A percentile compares a stretch with the other conserved stretches of the same genome.
Conservation (phyloP, 2,888 invertebrate genomes). For the Gibbula magus region DNA sequence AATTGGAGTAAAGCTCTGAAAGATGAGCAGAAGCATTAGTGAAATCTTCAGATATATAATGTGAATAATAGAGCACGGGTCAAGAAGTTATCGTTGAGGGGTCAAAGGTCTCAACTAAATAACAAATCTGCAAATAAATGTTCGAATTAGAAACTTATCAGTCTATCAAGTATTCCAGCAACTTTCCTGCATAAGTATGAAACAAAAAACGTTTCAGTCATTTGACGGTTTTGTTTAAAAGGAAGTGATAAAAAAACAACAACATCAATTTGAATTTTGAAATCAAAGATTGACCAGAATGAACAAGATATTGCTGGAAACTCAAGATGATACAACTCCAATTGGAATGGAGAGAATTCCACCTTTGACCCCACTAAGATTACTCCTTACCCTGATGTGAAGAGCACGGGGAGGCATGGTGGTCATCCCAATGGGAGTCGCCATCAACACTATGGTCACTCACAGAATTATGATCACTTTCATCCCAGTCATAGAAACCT, state of each 20-base stretch:
- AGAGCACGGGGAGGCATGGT: conserved; percentile 19
- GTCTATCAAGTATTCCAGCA: too few relatives aligned
- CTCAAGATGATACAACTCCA: conserved; percentile 19
- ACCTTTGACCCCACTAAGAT: conserved; percentile 33
- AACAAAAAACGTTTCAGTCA: too few relatives aligned
- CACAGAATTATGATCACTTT: conserved; percentile 31
- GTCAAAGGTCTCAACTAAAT: conserved; percentile 15
- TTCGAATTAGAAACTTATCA: neutral
- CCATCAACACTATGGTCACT: conserved; percentile 28
- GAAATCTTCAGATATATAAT: neutral
- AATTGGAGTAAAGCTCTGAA: conserved; percentile 44
- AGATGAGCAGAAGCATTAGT: conserved; percentile 19
- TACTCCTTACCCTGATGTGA: conserved; percentile 45
- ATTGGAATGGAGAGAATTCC: conserved; percentile 29
- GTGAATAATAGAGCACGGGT: neutral
- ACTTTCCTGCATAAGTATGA: too few relatives aligned
- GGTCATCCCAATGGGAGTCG: conserved; percentile 32
- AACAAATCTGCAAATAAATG: neutral
- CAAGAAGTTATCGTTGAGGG: conserved; percentile 21
- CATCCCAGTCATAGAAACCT: conserved; percentile 37
- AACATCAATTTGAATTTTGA: neutral
- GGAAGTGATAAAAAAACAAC: neutral
- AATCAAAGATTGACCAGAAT: too few relatives aligned
- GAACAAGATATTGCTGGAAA: neutral
- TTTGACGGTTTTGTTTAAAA: too few relatives aligned